A percentile compares a stretch with the other conserved stretches of the same genome.
Conservation (phyloP, 1,140 invertebrate species). For the Atta cephalotes region DNA sequence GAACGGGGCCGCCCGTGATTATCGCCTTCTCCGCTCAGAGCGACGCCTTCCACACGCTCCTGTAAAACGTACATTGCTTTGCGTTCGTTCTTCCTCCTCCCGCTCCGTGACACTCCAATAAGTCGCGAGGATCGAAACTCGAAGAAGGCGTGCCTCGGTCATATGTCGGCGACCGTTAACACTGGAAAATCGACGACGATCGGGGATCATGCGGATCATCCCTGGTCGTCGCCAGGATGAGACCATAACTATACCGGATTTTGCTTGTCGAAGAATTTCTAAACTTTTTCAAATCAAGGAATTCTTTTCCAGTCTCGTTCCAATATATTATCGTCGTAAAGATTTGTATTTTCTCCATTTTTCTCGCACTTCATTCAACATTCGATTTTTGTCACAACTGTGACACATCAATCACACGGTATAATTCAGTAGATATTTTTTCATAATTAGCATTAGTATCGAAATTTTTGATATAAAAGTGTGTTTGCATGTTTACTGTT, state of each 20-base stretch:
- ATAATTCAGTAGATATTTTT: not conserved
- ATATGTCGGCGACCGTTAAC: constrained; percentile 46
- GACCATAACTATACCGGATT: constrained; percentile 47
- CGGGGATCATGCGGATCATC: constrained; percentile 11
- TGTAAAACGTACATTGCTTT: not conserved
- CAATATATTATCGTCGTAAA: constrained; percentile 35
- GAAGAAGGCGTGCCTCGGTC: constrained; percentile 52
- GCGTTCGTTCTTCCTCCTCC: not conserved
- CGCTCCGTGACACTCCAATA: constrained; percentile 54
- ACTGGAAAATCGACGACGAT: not conserved
- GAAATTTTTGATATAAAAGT: not conserved
- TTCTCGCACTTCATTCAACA: not conserved
- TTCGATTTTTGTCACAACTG: constrained; percentile 8
- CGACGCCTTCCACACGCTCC: constrained; percentile 46
- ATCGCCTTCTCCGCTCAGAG: constrained; percentile 44
- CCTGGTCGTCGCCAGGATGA: constrained; percentile 9
- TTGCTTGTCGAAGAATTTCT: not conserved
- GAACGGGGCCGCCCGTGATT: constrained; percentile 33
- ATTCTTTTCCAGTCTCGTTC: not conserved
- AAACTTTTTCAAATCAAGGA: not conserved
- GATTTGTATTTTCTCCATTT: not conserved
- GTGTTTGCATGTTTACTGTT: not conserved
- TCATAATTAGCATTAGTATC: not conserved
- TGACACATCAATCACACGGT: not conserved
- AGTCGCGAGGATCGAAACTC: constrained; percentile 59